phyloP scores from a whole-genome alignment of 2,797 vertebrate species.

The Argyrosomus regius region DNA sequence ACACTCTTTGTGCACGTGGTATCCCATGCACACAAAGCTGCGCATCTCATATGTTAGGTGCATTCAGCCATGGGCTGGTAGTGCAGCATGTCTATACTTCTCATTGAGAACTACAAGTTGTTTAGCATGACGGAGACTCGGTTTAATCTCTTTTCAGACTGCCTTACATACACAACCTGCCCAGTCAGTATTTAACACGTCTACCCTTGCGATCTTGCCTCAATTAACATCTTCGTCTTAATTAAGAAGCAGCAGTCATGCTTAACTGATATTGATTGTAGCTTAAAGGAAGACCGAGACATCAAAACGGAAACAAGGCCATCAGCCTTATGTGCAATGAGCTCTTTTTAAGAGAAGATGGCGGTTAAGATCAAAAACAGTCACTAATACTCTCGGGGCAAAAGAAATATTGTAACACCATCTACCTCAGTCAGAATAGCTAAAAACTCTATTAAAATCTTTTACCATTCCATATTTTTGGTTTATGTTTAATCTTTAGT shows the following conservation, averaged over 20 bases:
- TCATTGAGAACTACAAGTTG: conserved; percentile 28
- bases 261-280: conserved; percentile 81
- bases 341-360: conserved; percentile 19
- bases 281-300: conserved; percentile 75
- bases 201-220: conserved; percentile 63
- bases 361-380: conserved; percentile 9
- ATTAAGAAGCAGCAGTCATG: conserved; percentile 81
- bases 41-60: conserved; percentile 6
- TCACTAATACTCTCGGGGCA: background rate
- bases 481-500: background rate
- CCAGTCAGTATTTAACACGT: conserved; percentile 71
- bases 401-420: background rate
- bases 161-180: conserved; percentile 51
- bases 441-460: background rate
- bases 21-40: background rate
- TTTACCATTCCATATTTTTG: background rate
- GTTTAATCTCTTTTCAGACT: conserved; percentile 39
- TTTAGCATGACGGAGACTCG: conserved; percentile 12
- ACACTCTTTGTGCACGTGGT: background rate
- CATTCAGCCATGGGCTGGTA: conserved; percentile 2
- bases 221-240: conserved; percentile 79
- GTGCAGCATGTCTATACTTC: conserved; percentile 8
- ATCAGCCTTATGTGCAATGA: conserved; percentile 47
- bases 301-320: conserved; percentile 71
- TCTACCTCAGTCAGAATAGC: background rate